Evolutionary conservation across 2,888 invertebrate genomes (phyloP).

Genomic region (Merodon equestris): DNA sequence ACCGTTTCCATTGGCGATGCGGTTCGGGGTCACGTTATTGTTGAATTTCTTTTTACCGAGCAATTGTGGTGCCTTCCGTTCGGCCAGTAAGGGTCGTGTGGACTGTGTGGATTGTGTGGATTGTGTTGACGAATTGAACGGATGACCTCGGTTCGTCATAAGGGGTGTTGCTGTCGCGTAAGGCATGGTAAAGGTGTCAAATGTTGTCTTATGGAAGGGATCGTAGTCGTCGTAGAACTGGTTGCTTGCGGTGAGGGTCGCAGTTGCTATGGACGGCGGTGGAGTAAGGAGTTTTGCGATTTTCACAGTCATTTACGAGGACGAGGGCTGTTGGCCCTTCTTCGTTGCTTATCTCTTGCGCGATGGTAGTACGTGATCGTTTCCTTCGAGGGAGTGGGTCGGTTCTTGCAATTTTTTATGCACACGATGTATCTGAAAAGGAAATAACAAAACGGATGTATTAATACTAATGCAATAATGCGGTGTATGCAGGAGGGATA

Average conservation of each 20-base stretch:
- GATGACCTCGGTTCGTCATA: slow-evolving; percentile 77
- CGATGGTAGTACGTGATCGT: slow-evolving; percentile 43
- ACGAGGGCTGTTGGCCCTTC: slow-evolving; percentile 30
- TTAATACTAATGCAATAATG: slow-evolving; percentile 61
- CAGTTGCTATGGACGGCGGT: slow-evolving; percentile 71
- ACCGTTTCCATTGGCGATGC: slow-evolving; percentile 13
- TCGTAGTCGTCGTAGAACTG: slow-evolving; percentile 41
- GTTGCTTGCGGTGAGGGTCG: slow-evolving; percentile 68
- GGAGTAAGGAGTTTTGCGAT: slow-evolving; percentile 72
- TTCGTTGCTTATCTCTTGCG: slow-evolving; percentile 26
- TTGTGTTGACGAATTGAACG: slow-evolving; percentile 74
- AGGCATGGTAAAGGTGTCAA: slow-evolving; percentile 72
- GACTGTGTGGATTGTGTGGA: slow-evolving; percentile 55
- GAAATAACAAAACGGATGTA: slow-evolving; percentile 65
- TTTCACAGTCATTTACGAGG: slow-evolving; percentile 73
- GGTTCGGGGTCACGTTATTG: slow-evolving; percentile 63
- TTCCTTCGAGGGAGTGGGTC: slow-evolving; percentile 46
- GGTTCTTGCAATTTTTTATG: slow-evolving; percentile 34
- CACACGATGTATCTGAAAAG: slow-evolving; percentile 59
- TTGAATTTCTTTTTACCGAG: slow-evolving; percentile 71
- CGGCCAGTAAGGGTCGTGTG: slow-evolving; percentile 76
- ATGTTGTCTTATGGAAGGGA: slow-evolving; percentile 71
- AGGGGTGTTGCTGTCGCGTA: slow-evolving; percentile 70
- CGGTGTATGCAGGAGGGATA: slow-evolving; percentile 24
- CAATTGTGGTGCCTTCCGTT: slow-evolving; percentile 73